Evolutionary conservation across 2,888 invertebrate species (phyloP).

Genomic region (Ectemnius cavifrons): DNA sequence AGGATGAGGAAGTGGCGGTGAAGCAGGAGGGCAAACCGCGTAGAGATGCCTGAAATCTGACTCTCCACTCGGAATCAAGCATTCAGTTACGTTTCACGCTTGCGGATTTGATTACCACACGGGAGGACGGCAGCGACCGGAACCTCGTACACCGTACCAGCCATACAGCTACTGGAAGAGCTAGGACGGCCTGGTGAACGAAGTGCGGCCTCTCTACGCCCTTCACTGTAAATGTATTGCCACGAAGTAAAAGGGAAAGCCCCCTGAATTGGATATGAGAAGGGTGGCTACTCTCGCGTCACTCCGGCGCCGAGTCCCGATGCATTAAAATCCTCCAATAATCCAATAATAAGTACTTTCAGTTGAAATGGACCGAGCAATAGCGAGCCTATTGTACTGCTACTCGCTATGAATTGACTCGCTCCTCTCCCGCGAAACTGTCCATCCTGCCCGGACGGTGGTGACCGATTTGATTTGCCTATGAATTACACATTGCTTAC

Average conservation of each 20-base stretch:
- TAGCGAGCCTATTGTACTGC: constrained; percentile 33
- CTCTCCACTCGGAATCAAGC: constrained; percentile 42
- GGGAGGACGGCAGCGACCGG: constrained; percentile 18
- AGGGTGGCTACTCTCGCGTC: constrained; percentile 3
- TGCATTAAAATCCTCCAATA: constrained; percentile 69
- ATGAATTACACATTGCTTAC: constrained; percentile 50
- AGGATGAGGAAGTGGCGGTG: constrained; percentile 13
- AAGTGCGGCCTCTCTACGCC: not conserved
- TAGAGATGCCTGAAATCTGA: constrained; percentile 53
- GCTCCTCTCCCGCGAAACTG: constrained; percentile 41
- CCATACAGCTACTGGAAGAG: too few species aligned
- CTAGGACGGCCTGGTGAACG: not conserved
- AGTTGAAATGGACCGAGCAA: constrained; percentile 63
- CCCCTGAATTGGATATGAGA: constrained; percentile 15
- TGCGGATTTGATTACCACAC: constrained; percentile 58
- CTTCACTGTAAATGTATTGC: constrained; percentile 27
- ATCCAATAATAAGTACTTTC: constrained; percentile 72
- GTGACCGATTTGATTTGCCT: constrained; percentile 43
- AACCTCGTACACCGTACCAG: not conserved
- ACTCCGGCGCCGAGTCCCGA: constrained; percentile 10
- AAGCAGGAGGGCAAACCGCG: constrained; percentile 23
- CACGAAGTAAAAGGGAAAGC: constrained; percentile 31
- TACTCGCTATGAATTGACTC: constrained; percentile 46
- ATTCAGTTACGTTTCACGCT: constrained; percentile 57
- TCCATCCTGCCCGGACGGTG: constrained; percentile 8